phyloP scores from a whole-genome alignment of 2,888 invertebrate genomes.

The Drosophila hamatofila region DNA sequence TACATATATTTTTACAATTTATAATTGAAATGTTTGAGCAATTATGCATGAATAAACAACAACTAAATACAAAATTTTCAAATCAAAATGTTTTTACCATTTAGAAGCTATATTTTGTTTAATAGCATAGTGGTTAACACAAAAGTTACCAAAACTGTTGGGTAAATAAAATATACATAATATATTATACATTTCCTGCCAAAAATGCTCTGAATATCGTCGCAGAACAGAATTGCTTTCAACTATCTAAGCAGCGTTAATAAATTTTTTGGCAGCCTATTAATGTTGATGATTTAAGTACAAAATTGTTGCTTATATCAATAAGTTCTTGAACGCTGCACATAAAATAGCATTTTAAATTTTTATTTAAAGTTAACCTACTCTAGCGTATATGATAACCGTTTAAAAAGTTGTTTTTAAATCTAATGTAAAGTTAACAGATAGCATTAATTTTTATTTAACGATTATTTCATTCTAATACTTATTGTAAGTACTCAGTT shows the following conservation, averaged over 20 bases:
- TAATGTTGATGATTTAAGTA: conserved; percentile 29
- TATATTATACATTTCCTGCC: conserved; percentile 39
- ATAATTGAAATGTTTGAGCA: conserved; percentile 56
- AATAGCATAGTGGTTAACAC: conserved; percentile 43
- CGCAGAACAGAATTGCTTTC: conserved; percentile 34
- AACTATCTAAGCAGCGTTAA: conserved; percentile 49
- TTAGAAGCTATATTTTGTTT: conserved; percentile 52
- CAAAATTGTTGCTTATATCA: conserved; percentile 40
- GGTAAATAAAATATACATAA: conserved; percentile 40
- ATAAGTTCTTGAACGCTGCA: conserved; percentile 42
- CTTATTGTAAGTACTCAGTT: conserved; percentile 57
- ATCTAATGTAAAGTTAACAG: conserved; percentile 69
- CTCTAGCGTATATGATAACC: conserved; percentile 69
- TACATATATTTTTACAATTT: conserved; percentile 59
- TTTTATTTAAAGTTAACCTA: conserved; percentile 58
- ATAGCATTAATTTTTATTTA: conserved; percentile 68
- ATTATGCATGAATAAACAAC: conserved; percentile 50
- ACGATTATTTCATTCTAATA: conserved; percentile 65
- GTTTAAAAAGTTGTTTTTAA: conserved; percentile 60
- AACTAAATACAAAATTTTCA: conserved; percentile 52
- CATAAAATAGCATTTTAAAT: conserved; percentile 46
- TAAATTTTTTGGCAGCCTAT: conserved; percentile 41
- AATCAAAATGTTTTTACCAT: conserved; percentile 57
- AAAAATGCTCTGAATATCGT: conserved; percentile 34
- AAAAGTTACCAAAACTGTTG: conserved; percentile 27